These are phyloP conservation scores for Ameiurus melas DNA, from an alignment of 2,113 vertebrate species.

Conservation along the genomic window DNA sequence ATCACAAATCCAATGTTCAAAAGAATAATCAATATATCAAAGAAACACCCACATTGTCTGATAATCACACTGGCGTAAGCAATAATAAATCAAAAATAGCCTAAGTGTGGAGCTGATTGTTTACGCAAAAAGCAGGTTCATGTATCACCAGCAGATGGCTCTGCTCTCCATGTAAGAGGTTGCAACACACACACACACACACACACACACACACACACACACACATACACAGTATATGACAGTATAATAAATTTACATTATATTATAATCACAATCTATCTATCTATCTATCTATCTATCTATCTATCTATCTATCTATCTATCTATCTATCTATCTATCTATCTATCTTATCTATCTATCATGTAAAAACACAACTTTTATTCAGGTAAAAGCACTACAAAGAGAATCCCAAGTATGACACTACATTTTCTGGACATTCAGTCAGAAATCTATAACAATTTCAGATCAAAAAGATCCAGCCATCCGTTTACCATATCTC, in stretches of 20 bases:
- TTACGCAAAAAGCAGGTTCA: background rate
- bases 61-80: background rate
- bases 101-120: background rate
- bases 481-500: too few relatives aligned
- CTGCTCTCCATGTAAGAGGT: conserved; percentile 4
- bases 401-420: background rate
- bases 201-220: too few relatives aligned
- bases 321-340: background rate
- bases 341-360: background rate
- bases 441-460: background rate
- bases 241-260: background rate
- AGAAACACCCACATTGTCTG: background rate
- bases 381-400: background rate
- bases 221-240: background rate
- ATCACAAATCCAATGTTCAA: background rate
- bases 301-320: background rate
- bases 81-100: background rate
- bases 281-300: background rate
- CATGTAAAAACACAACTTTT: background rate
- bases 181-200: too few relatives aligned
- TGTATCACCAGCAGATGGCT: conserved; percentile 26
- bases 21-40: background rate
- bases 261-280: background rate
- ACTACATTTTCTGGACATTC: background rate
- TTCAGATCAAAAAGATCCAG: background rate